Evolutionary conservation across 1,140 invertebrate species (phyloP).

Genomic region (Drosophila nikananu): DNA sequence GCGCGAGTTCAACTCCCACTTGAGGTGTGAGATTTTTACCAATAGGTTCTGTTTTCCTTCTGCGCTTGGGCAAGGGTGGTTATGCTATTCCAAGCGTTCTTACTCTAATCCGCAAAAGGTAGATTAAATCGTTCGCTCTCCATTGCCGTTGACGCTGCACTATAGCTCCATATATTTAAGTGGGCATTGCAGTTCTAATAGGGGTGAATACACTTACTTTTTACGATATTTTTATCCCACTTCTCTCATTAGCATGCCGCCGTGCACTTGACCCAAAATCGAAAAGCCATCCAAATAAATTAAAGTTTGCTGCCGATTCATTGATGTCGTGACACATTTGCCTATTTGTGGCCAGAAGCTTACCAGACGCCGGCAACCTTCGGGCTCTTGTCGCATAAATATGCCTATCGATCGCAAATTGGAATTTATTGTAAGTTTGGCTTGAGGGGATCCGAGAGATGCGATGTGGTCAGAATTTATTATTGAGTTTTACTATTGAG

Average conservation of each 20-base stretch:
- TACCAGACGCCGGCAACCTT: slow-evolving; percentile 36
- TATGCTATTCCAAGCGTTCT: slow-evolving; percentile 52
- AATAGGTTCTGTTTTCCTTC: slow-evolving; percentile 50
- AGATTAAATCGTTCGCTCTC: slow-evolving; percentile 80
- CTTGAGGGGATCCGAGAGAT: slow-evolving; percentile 4
- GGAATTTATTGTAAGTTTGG: slow-evolving; percentile 62
- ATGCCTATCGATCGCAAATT: slow-evolving; percentile 45
- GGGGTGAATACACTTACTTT: slow-evolving; percentile 67
- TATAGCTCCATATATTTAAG: slow-evolving; percentile 65
- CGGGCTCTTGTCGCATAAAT: slow-evolving; percentile 44
- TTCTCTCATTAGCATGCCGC: slow-evolving; percentile 50
- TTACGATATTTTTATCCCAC: neutral
- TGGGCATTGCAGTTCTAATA: slow-evolving; percentile 72
- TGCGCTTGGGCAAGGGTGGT: slow-evolving; percentile 78
- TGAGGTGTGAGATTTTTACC: neutral
- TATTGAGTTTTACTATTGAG: no score
- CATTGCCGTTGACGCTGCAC: slow-evolving; percentile 76
- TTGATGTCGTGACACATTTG: slow-evolving; percentile 55
- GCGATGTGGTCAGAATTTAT: slow-evolving; percentile 26
- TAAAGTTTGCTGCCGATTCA: slow-evolving; percentile 7
- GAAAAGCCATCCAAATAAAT: slow-evolving; percentile 55
- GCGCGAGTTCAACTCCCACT: slow-evolving; percentile 38
- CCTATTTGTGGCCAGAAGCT: slow-evolving; percentile 57
- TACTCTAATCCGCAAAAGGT: slow-evolving; percentile 83
- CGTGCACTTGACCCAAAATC: slow-evolving; percentile 66